Conservation (phyloP, 2,797 vertebrate genomes). For the Sebastes flavidus region DNA sequence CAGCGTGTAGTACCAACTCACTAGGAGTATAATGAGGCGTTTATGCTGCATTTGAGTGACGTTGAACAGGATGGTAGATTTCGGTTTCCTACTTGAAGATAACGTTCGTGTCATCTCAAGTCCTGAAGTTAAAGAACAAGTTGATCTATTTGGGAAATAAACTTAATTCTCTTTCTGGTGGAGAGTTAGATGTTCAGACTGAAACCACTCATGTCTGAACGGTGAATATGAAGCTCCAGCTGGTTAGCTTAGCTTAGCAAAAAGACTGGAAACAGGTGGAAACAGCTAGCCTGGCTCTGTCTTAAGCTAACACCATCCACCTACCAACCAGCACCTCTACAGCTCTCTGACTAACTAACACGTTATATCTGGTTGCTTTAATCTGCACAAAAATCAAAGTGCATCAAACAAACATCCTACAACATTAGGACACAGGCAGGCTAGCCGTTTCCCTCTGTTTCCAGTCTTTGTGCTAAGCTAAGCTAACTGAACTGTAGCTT, state of each 20-base stretch:
- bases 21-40: background rate
- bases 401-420: background rate
- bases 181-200: too few relatives aligned
- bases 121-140: too few relatives aligned
- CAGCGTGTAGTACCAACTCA: background rate
- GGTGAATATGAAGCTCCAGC: too few relatives aligned
- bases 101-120: background rate
- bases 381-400: background rate
- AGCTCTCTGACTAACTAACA: too few relatives aligned
- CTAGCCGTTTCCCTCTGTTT: too few relatives aligned
- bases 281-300: background rate
- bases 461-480: too few relatives aligned
- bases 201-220: too few relatives aligned
- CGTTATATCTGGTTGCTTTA: background rate
- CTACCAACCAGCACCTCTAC: too few relatives aligned
- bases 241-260: too few relatives aligned
- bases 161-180: background rate
- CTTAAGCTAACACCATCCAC: too few relatives aligned
- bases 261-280: background rate
- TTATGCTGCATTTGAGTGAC: background rate
- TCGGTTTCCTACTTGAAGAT: background rate
- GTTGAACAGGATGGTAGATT: background rate
- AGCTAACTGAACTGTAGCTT: too few relatives aligned
- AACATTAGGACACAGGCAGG: background rate
- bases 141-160: background rate